A percentile compares a stretch with the other conserved stretches of the same genome.
Evolutionary conservation across 2,113 vertebrate species (phyloP).

Genomic region (Zosterops hypoxanthus): DNA sequence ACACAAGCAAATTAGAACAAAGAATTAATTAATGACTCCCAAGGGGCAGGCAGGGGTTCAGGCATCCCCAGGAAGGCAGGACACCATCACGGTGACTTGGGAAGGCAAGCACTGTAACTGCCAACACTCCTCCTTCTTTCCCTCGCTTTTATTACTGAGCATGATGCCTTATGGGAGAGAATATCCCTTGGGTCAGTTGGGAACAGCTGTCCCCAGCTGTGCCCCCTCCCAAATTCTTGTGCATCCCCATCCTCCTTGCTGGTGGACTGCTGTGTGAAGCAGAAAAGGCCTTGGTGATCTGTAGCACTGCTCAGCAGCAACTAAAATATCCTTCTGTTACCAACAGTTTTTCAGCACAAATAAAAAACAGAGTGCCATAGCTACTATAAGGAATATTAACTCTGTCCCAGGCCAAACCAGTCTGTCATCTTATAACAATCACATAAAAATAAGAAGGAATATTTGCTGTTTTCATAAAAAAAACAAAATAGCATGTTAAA

Average conservation of each 20-base stretch:
- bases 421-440: not conserved
- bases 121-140: accelerated
- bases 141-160: not conserved
- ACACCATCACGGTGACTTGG: accelerated
- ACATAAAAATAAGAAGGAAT: not conserved
- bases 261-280: not conserved
- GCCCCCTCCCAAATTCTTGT: not conserved
- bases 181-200: not conserved
- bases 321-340: accelerated
- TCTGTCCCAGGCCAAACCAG: not conserved
- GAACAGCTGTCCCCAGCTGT: not conserved
- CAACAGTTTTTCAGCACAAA: not conserved
- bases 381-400: not conserved
- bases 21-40: not conserved
- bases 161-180: not conserved
- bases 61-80: not conserved
- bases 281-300: not conserved
- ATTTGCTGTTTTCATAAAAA: not conserved
- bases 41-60: not conserved
- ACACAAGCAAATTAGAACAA: not conserved
- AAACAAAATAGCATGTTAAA: not conserved
- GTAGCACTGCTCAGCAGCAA: not conserved
- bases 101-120: not conserved
- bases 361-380: not conserved
- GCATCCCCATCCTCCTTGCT: accelerated